Base-by-base conservation (phyloP, 2,888 invertebrate genomes). In the Apomyelois bistriatella region DNA sequence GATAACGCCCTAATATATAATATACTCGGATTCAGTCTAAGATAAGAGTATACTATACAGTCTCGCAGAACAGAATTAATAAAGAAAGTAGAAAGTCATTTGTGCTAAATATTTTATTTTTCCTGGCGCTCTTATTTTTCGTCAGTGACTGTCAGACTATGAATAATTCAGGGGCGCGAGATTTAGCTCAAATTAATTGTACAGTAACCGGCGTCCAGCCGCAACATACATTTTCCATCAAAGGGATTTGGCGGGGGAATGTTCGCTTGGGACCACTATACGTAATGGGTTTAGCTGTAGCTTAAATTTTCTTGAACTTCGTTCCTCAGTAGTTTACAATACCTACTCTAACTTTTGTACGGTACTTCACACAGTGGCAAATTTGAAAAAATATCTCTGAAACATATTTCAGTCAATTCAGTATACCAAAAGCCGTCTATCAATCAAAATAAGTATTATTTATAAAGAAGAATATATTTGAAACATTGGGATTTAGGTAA, bases 221-320 rank as follows among this genome's bases (percentile, higher is more conserved):
- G 57, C 79, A 79, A 82, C 82, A 82, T 74, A 80, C 79, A 82
- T 79, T 81, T 77, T 75, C 82, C 82, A 82, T 85, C 82, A 82
- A 78, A 82, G 76, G 81, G 77, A 70, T 75, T 76, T 70, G 65
- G 62, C 64, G 53, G 62, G 66, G 63, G 65, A 70, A 68, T 67
- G 65, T 58, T 60, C 68, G 62, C 61, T 42, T 53, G 64, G 69
- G 65, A 55, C 58, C 43, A 54, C 57, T 55, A 58, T 60, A 62
- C 59, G 58, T 16, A 40, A 40, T 40, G 16, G 37, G 37, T 37
- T 36, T 48, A 62, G 22, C 60, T 64, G 60, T 58, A 16, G 37
- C 47, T 57, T 63, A 58, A 62, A 66, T 60, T 65, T 64, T 65
- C 58, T 58, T 52, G 55, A 57, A 43, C 48, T 48, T n/a, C 52